phyloP scores from a whole-genome alignment of 2,888 invertebrate genomes.

The Pilophorus perplexus region DNA sequence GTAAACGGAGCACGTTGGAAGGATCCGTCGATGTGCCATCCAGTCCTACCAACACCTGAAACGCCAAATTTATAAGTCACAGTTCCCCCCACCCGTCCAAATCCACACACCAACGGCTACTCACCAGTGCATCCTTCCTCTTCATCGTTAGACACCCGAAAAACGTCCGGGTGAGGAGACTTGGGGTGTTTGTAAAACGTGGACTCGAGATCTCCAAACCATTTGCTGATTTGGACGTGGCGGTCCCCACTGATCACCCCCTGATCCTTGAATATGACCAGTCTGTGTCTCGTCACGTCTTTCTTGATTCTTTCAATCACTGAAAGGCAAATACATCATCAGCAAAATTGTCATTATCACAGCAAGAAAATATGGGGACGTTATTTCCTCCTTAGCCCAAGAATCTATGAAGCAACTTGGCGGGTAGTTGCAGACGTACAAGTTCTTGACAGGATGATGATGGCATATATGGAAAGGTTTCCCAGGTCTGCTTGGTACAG shows the following conservation, averaged over 20 bases:
- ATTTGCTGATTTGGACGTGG: constrained; percentile 50
- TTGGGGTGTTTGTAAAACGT: constrained; percentile 50
- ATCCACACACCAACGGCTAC: neutral
- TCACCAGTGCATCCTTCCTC: constrained; percentile 51
- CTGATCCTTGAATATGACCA: constrained; percentile 50
- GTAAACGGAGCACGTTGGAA: constrained; percentile 50
- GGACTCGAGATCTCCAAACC: constrained; percentile 51
- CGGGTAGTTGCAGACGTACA: too few species aligned
- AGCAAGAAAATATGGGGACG: too few species aligned
- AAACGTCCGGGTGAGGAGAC: constrained; percentile 51
- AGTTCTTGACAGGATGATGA: too few species aligned
- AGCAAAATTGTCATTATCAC: neutral
- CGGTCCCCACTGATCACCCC: constrained; percentile 49
- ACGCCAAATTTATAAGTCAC: neutral
- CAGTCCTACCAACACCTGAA: constrained; percentile 50
- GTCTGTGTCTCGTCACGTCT: constrained; percentile 49
- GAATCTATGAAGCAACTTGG: too few species aligned
- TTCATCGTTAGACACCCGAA: constrained; percentile 50
- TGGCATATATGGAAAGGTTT: too few species aligned
- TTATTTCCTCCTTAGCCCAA: too few species aligned
- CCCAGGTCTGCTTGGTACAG: too few species aligned
- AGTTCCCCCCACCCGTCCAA: neutral
- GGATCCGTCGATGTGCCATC: constrained; percentile 52
- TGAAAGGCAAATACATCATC: constrained; percentile 44
- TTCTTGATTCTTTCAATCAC: constrained; percentile 50